Conservation (phyloP, 2,888 invertebrate genomes). For the Heliconius ismenius region DNA sequence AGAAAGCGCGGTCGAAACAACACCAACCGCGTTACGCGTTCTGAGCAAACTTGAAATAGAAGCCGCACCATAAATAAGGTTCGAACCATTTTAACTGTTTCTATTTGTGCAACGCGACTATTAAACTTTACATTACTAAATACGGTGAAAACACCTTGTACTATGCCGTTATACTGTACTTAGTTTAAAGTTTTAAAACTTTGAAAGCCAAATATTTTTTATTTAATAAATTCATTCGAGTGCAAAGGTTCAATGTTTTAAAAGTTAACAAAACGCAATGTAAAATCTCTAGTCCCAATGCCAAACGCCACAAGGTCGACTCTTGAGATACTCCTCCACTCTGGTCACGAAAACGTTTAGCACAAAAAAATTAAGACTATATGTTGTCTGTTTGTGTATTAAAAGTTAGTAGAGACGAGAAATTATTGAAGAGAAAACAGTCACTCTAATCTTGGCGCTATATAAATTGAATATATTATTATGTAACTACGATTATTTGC, state of each 20-base stretch:
- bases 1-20: constrained; percentile 73
- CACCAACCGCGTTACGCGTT: constrained; percentile 76
- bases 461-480: neutral
- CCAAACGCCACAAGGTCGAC: constrained; percentile 69
- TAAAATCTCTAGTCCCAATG: constrained; percentile 71
- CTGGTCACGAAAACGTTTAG: too few species aligned
- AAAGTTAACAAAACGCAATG: constrained; percentile 59
- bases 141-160: constrained; percentile 21
- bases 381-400: neutral
- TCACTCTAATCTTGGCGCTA: neutral
- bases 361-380: neutral
- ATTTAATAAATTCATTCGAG: neutral
- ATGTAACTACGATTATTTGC: neutral
- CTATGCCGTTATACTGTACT: neutral
- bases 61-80: constrained; percentile 53
- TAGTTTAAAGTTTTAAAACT: neutral
- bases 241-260: constrained; percentile 50
- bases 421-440: neutral
- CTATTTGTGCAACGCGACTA: constrained; percentile 47
- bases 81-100: constrained; percentile 46
- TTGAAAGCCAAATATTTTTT: neutral
- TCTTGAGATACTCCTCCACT: constrained; percentile 57
- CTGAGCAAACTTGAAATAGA: constrained; percentile 62
- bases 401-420: neutral
- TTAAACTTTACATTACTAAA: constrained; percentile 31